phyloP scores from a whole-genome alignment of 2,797 vertebrate genomes.

The Hippoglossus hippoglossus region DNA sequence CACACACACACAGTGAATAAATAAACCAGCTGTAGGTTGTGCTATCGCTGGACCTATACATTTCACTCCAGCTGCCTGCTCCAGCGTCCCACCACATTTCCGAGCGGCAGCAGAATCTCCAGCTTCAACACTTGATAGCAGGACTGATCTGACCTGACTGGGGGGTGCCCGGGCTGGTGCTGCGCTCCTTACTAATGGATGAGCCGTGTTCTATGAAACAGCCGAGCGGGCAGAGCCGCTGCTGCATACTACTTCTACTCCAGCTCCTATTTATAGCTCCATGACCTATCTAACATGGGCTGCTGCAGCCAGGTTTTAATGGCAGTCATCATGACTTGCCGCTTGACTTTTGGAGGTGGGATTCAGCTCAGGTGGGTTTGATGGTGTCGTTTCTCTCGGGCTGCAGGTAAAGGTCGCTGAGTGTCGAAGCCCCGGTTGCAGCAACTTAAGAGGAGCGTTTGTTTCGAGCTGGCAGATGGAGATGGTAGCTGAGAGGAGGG shows the following conservation, averaged over 20 bases:
- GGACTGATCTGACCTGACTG: conserved; percentile 59
- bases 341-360: conserved; percentile 21
- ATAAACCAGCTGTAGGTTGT: conserved; percentile 40
- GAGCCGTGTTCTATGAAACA: conserved; percentile 57
- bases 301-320: conserved; percentile 38
- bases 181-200: conserved; percentile 67
- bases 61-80: conserved; percentile 44
- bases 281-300: conserved; percentile 75
- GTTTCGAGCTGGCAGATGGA: conserved; percentile 64
- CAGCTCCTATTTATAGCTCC: conserved; percentile 69
- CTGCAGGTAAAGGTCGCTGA: conserved; percentile 36
- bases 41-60: conserved; percentile 23
- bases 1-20: conserved; percentile 19
- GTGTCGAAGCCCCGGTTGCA: conserved; percentile 14
- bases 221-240: conserved; percentile 22
- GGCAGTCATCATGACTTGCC: conserved; percentile 18
- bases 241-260: conserved; percentile 52
- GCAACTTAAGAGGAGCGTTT: conserved; percentile 40
- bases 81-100: conserved; percentile 38
- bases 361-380: not conserved
- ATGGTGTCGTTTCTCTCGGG: conserved; percentile 15
- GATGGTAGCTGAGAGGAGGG: conserved; percentile 46
- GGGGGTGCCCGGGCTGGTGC: conserved; percentile 22
- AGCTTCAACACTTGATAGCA: conserved; percentile 48
- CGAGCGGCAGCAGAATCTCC: conserved; percentile 30